Conservation (phyloP, 2,888 invertebrate genomes). For the Antheraea yamamai region DNA sequence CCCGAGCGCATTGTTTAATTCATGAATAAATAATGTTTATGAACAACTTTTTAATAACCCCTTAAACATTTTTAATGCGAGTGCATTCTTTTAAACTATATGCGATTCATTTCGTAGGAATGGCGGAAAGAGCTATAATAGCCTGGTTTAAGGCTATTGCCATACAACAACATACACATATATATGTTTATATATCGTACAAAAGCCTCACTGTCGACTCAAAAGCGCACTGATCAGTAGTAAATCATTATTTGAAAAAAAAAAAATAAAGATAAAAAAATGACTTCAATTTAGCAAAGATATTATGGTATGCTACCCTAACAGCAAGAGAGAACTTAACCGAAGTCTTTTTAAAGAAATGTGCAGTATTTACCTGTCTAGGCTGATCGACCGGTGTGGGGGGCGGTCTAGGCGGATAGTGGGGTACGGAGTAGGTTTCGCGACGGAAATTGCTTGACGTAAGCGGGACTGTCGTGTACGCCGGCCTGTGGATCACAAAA, state of each 20-base stretch:
- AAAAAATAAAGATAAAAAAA: not conserved
- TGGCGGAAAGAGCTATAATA: not conserved
- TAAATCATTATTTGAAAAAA: not conserved
- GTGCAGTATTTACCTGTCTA: constrained; percentile 56
- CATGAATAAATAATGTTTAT: not conserved
- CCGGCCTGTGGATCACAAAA: constrained; percentile 44
- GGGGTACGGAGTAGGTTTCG: constrained; percentile 59
- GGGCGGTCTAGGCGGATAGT: constrained; percentile 62
- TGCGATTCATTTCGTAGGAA: not conserved
- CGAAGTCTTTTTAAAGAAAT: not conserved
- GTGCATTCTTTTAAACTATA: not conserved
- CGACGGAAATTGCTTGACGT: constrained; percentile 58
- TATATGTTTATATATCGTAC: not conserved
- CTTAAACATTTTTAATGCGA: not conserved
- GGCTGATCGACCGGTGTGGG: constrained; percentile 62
- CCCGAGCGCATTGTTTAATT: not conserved
- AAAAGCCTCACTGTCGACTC: not conserved
- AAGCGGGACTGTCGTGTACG: constrained; percentile 54
- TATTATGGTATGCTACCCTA: not conserved
- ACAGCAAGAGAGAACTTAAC: not conserved
- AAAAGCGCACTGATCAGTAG: not conserved
- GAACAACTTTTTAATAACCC: not conserved
- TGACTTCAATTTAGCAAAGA: not conserved
- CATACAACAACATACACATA: not conserved
- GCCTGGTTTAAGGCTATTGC: not conserved